These are phyloP conservation scores for Theocolax elegans DNA, from an alignment of 1,140 invertebrate species.

Conservation along the genomic window DNA sequence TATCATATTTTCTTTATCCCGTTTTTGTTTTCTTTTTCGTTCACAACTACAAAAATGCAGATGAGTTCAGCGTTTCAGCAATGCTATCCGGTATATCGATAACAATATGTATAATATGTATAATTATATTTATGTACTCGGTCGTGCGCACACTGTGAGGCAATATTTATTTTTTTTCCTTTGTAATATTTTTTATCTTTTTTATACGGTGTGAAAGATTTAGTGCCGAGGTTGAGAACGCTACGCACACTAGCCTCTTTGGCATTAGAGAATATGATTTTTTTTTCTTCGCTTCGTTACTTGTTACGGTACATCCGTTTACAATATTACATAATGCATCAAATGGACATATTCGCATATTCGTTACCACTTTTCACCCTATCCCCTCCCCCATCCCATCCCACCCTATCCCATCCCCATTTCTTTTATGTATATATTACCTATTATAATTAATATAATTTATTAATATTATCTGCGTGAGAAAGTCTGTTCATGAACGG, in stretches of 20 bases:
- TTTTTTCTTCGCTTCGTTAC: constrained; percentile 29
- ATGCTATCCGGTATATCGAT: constrained; percentile 43
- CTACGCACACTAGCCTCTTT: constrained; percentile 47
- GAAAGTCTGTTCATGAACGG: background rate
- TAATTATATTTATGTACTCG: constrained; percentile 45
- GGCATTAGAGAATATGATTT: constrained; percentile 46
- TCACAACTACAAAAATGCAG: constrained; percentile 48
- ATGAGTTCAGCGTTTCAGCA: constrained; percentile 50
- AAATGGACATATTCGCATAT: too few species aligned
- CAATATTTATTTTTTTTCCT: constrained; percentile 40
- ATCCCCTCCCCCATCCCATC: background rate
- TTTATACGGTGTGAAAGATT: constrained; percentile 39
- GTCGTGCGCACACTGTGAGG: constrained; percentile 45
- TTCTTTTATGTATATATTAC: constrained; percentile 13
- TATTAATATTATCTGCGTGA: constrained; percentile 17
- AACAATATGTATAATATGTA: constrained; percentile 43
- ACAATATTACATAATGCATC: constrained; percentile 27
- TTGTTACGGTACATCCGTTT: constrained; percentile 12
- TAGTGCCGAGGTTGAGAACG: constrained; percentile 50
- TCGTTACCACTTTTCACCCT: too few species aligned
- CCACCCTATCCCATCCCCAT: background rate
- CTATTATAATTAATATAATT: constrained; percentile 17
- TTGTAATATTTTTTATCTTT: constrained; percentile 32
- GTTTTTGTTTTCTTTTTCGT: constrained; percentile 17
- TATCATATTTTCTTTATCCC: constrained; percentile 13